phyloP scores from a whole-genome alignment of 2,888 invertebrate species.

The Taenaris catops region DNA sequence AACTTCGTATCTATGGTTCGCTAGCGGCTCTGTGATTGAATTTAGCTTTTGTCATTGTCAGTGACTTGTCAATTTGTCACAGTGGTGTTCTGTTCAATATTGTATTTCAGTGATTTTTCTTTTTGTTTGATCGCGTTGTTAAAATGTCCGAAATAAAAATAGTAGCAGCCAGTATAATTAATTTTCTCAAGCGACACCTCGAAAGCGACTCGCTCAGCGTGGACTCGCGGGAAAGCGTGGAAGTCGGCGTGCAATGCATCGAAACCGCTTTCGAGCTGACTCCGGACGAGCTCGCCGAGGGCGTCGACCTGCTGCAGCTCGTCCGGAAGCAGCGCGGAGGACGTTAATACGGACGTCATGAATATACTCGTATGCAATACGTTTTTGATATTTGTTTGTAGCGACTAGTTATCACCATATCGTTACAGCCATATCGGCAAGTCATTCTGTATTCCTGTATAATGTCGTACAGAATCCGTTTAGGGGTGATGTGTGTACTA shows the following conservation, averaged over 20 bases:
- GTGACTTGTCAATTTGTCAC: constrained; percentile 16
- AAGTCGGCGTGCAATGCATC: constrained; percentile 96
- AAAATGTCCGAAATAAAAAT: constrained; percentile 66
- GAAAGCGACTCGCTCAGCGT: constrained; percentile 62
- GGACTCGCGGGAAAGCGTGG: constrained; percentile 86
- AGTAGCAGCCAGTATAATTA: constrained; percentile 78
- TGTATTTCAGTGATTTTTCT: not conserved
- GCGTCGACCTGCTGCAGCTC: constrained; percentile 52
- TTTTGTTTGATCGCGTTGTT: too few species aligned
- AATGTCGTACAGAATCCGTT: too few species aligned
- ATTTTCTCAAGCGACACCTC: constrained; percentile 77
- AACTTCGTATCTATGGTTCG: not conserved
- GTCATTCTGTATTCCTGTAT: too few species aligned
- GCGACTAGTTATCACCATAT: too few species aligned
- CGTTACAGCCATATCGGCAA: too few species aligned
- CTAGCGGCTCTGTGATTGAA: not conserved
- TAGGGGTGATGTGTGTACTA: too few species aligned
- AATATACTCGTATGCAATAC: too few species aligned
- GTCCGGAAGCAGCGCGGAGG: constrained; percentile 37
- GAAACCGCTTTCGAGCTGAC: constrained; percentile 92
- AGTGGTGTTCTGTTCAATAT: too few species aligned
- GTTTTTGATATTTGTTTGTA: too few species aligned
- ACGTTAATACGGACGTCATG: too few species aligned
- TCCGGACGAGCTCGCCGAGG: constrained; percentile 56
- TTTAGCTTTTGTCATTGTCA: not conserved